These are phyloP conservation scores for Thymelicus sylvestris DNA, from an alignment of 2,888 invertebrate species.

Conservation along the genomic window DNA sequence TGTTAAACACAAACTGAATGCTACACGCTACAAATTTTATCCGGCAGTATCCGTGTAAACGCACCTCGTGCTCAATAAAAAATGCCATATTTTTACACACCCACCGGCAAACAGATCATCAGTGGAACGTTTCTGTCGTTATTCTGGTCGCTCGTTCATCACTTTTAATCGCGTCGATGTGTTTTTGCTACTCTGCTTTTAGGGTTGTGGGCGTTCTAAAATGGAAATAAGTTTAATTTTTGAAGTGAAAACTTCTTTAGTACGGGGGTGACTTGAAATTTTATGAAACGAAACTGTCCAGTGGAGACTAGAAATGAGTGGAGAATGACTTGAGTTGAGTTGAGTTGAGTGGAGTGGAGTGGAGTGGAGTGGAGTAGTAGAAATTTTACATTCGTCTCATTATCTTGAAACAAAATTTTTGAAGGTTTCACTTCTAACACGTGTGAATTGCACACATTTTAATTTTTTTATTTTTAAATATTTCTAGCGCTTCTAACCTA, in stretches of 20 bases:
- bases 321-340: no score
- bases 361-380: no score
- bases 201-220: constrained; percentile 16
- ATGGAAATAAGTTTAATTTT: neutral
- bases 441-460: no score
- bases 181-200: constrained; percentile 47
- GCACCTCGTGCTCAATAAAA: constrained; percentile 51
- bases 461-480: neutral
- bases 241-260: no score
- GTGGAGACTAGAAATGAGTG: no score
- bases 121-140: constrained; percentile 69
- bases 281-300: no score
- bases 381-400: no score
- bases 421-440: no score
- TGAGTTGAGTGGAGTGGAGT: no score
- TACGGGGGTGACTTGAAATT: no score
- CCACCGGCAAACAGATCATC: constrained; percentile 57
- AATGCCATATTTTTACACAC: constrained; percentile 50
- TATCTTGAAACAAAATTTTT: no score
- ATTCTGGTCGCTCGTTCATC: constrained; percentile 72
- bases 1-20: constrained; percentile 14
- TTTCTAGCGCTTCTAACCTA: no score
- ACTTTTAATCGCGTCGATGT: constrained; percentile 68
- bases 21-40: constrained; percentile 25
- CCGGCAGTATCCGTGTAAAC: constrained; percentile 30